These are phyloP conservation scores for Illadopsis cleaveri DNA, from an alignment of 2,113 vertebrate genomes.

Conservation along the genomic window DNA sequence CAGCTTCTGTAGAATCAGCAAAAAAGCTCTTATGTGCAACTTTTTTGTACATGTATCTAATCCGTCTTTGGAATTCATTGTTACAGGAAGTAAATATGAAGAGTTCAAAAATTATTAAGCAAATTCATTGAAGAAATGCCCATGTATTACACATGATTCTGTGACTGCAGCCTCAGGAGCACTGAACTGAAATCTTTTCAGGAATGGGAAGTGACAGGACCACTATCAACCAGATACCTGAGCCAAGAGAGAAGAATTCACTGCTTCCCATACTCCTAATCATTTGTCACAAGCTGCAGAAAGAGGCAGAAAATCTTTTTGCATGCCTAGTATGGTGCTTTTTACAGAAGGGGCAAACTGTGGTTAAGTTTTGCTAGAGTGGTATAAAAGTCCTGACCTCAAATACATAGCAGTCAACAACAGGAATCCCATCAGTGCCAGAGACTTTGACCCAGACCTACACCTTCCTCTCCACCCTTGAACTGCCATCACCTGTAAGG, in stretches of 20 bases:
- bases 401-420: not conserved
- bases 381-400: not conserved
- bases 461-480: not conserved
- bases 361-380: not conserved
- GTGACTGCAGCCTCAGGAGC: not conserved
- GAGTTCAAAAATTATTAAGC: not conserved
- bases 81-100: not conserved
- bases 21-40: rapidly evolving
- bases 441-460: not conserved
- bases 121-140: not conserved
- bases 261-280: not conserved
- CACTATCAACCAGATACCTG: not conserved
- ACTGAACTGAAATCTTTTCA: not conserved
- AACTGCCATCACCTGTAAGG: too few species aligned
- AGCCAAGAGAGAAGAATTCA: rapidly evolving
- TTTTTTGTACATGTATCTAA: not conserved
- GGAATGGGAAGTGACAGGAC: not conserved
- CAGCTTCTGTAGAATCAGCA: not conserved
- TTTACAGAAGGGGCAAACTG: not conserved
- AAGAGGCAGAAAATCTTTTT: not conserved
- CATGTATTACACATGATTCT: not conserved
- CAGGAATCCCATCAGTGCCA: not conserved
- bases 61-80: not conserved
- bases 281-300: not conserved
- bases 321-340: rapidly evolving